These are phyloP conservation scores for Spicauda simplicius DNA, from an alignment of 2,888 invertebrate species.

Conservation along the genomic window DNA sequence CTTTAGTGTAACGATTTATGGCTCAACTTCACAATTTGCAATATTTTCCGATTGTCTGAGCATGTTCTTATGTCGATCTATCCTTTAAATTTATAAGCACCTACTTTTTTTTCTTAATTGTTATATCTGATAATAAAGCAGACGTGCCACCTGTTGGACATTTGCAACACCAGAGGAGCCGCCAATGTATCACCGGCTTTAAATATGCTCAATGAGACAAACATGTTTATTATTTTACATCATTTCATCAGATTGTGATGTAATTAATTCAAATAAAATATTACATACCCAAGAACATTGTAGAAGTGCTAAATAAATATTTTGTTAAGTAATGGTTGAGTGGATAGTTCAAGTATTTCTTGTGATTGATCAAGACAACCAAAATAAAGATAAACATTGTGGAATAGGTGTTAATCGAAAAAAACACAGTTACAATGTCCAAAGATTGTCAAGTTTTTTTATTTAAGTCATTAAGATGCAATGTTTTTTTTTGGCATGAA, in stretches of 20 bases:
- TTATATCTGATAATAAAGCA: no score
- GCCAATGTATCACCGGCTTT: no score
- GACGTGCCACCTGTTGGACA: no score
- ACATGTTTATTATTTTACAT: no score
- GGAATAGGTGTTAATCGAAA: not conserved
- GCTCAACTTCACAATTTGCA: not conserved
- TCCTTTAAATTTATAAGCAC: not conserved
- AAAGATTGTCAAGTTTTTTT: not conserved
- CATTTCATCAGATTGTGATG: not conserved
- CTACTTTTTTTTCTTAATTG: no score
- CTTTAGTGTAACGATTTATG: slow-evolving; percentile 10
- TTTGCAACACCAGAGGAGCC: no score
- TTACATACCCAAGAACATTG: not conserved
- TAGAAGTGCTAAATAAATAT: slow-evolving; percentile 1
- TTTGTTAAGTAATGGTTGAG: slow-evolving; percentile 1
- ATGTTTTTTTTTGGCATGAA: not conserved
- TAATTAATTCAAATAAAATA: slow-evolving; percentile 1
- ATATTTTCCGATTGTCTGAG: not conserved
- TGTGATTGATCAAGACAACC: not conserved
- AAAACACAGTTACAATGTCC: not conserved
- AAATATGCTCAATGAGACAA: no score
- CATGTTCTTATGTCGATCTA: not conserved
- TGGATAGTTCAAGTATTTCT: slow-evolving; percentile 3
- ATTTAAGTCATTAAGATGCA: no score
- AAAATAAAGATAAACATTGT: not conserved